These are phyloP conservation scores for Cydia pomonella DNA, from an alignment of 1,140 invertebrate genomes.

Conservation along the genomic window DNA sequence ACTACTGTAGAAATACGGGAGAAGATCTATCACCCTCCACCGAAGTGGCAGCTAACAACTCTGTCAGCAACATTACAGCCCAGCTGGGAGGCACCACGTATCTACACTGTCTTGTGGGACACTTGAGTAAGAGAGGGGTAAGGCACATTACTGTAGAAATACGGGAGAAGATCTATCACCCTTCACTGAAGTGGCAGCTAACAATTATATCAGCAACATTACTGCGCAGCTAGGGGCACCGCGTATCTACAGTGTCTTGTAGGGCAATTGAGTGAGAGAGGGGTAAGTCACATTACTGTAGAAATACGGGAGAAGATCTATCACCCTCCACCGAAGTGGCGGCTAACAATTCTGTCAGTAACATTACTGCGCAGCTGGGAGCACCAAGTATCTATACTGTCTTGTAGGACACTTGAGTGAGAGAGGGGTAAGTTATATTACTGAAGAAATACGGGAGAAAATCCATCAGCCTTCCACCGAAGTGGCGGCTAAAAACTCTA, in stretches of 20 bases:
- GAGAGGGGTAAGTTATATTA: conserved; percentile 39
- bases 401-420: conserved; percentile 75
- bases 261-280: conserved; percentile 72
- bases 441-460: no score
- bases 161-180: no score
- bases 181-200: conserved; percentile 62
- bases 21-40: no score
- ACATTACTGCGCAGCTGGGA: conserved; percentile 92
- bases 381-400: conserved; percentile 92
- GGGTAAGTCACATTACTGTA: no score
- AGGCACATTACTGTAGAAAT: no score
- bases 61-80: conserved; percentile 87
- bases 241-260: conserved; percentile 90
- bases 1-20: no score
- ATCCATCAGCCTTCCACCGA: no score
- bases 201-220: conserved; percentile 83
- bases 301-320: no score
- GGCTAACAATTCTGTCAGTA: conserved; percentile 68
- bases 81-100: conserved; percentile 92
- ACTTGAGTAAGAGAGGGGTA: conserved; percentile 70
- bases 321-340: conserved; percentile 50
- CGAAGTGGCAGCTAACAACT: conserved; percentile 73
- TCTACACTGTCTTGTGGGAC: conserved; percentile 86
- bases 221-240: conserved; percentile 91
- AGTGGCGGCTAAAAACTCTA: no score